Base-by-base conservation (phyloP, 2,797 vertebrate species). In the Pseudochromis fuscus region DNA sequence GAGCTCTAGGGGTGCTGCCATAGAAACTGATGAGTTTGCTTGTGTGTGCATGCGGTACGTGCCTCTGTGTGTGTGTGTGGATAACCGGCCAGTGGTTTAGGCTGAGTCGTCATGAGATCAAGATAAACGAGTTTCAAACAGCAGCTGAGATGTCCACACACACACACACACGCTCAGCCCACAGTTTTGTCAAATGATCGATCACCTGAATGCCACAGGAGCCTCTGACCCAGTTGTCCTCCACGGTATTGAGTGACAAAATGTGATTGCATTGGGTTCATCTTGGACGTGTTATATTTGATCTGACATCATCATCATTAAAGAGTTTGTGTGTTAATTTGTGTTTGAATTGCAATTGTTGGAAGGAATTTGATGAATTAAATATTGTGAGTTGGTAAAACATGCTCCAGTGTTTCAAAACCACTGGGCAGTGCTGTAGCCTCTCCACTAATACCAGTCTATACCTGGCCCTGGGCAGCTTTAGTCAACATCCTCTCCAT, bases 391-490 rank as follows among this genome's bases (percentile, higher is more conserved):
- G 18, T 19, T 49, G 27, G 44, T 42, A 15, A 45, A 64, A 65
- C n/a, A 27, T 48, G 24, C 21, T 53, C 6, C 27, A 40, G 27
- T 64, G 38, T 52, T 81, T 51, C 7, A 52, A 49, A 62, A 64
- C 24, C 2, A 28, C 5, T 30, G 19, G 13, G 52, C 33, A 5
- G 27, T 73, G 51, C 53, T 68, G 46, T 50, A 28, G 48, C 44
- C 27, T 15, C 25, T 38, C 53, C 72, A 51, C 75, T 75, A 72
- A 76, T 70, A 44, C 46, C 31, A 62, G 64, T 73, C 72, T 81
- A 66, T 77, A 78, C 61, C 67, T 82, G 73, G 67, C 74, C 79
- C 16, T 59, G 46, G 72, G 79, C 75, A 73, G 59, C 64, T 79
- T 84, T 69, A 72, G 28, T 72, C 76, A 23, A 52, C 60, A 62